phyloP scores from a whole-genome alignment of 1,140 invertebrate species.

The Polypedilum pembai region DNA sequence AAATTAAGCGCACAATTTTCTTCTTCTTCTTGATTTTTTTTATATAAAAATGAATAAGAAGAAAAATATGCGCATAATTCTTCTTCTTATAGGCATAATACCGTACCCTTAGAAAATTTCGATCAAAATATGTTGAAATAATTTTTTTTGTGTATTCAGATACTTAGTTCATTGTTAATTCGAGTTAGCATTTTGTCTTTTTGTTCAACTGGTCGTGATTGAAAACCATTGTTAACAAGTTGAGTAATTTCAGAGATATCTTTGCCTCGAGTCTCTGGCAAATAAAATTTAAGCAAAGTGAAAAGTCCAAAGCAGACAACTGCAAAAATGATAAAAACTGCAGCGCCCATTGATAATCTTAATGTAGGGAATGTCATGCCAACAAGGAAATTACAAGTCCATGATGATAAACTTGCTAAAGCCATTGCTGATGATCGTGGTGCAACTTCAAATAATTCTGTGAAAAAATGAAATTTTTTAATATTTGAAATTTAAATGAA shows the following conservation, averaged over 20 bases:
- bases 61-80: too few species aligned
- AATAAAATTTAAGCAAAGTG: conserved; percentile 56
- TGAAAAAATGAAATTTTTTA: not conserved
- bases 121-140: too few species aligned
- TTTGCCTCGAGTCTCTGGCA: conserved; percentile 63
- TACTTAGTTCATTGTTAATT: not conserved
- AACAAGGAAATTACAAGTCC: conserved; percentile 84
- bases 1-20: too few species aligned
- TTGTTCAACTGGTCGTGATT: conserved; percentile 37
- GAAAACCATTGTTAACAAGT: conserved; percentile 46
- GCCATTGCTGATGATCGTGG: conserved; percentile 78
- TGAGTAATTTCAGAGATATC: conserved; percentile 53
- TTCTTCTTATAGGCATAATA: too few species aligned
- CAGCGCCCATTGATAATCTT: conserved; percentile 54
- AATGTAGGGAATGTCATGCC: conserved; percentile 71
- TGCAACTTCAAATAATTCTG: conserved; percentile 80
- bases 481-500: too few species aligned
- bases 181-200: not conserved
- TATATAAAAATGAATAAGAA: too few species aligned
- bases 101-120: too few species aligned
- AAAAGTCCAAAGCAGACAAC: conserved; percentile 51
- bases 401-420: conserved; percentile 79
- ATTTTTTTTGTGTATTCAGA: not conserved
- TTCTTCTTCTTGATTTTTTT: too few species aligned
- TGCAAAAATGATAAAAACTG: conserved; percentile 65